Evolutionary conservation across 1,140 invertebrate species (phyloP), one percentile per base, ranked within the genome.

Genomic region (Eciton burchellii): DNA sequence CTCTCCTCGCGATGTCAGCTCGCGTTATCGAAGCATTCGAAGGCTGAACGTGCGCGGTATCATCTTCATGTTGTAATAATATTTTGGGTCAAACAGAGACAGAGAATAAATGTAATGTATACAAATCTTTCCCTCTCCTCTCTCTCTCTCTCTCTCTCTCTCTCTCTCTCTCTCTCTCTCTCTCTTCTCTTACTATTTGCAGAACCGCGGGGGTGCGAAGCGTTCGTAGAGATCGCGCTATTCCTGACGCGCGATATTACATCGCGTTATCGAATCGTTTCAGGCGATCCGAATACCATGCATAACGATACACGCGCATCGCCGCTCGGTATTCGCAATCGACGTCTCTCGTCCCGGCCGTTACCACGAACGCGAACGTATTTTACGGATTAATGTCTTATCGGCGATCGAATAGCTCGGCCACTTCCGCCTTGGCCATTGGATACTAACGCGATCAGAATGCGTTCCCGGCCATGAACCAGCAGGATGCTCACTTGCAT

Each of bases 391-490:
- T 73, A 73, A 84, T 68, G 57, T 66, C 47, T 84, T 60, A 72
- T 72, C 63, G 57, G 71, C 74, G 54, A 72, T 24, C 29, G 49
- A 63, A 79, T 70, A 57, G 60, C 45, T 24, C 24, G 54, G 9
- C n/a, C 45, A 52, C 16, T 47, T 84, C 52, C 62, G 59, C 21
- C 47, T 21, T 43, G 41, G 52, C 68, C 56, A 60, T 70, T 47
- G 71, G 63, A 62, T 63, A 77, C 49, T 77, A 79, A 77, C 70
- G 82, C 77, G 86, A 88, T 84, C 82, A 76, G 60, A 86, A 82
- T 68, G 86, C 59, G 65, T 84, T 63, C 56, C 63, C 66, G 24
- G 73, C 72, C 82, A 56, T 84, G 84, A 85, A 70, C 35, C 57
- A 12, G 19, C 2, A 5, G 52, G 66, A 47, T 79, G 52, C 41